These are phyloP conservation scores for Onchidella celtica DNA, from an alignment of 2,888 invertebrate species.

Conservation along the genomic window DNA sequence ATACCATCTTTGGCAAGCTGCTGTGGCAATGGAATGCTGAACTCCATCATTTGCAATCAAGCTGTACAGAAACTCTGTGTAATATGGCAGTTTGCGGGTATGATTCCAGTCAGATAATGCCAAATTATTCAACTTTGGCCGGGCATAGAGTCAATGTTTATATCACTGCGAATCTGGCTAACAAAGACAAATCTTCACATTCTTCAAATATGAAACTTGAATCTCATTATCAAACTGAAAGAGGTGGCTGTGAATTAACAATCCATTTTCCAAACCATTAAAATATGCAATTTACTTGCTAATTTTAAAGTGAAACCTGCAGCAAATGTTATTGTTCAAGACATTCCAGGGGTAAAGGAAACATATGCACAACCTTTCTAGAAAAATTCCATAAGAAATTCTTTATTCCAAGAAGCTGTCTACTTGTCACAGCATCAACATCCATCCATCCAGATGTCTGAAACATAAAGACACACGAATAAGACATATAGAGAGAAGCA, in stretches of 20 bases:
- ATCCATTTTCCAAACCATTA: neutral
- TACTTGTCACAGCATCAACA: neutral
- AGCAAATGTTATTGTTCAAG: neutral
- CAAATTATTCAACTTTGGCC: no score
- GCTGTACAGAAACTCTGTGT: no score
- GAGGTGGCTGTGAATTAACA: neutral
- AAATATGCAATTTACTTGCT: neutral
- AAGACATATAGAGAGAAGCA: neutral
- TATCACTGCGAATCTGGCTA: no score
- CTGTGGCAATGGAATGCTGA: slow-evolving; percentile 14
- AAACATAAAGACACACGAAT: slow-evolving; percentile 25
- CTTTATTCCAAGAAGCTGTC: neutral
- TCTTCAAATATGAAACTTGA: no score
- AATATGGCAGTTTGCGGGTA: no score
- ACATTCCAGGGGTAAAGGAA: neutral
- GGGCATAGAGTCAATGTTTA: no score
- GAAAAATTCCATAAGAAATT: neutral
- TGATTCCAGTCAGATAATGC: no score
- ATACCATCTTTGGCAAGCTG: slow-evolving; percentile 17
- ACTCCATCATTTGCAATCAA: slow-evolving; percentile 44
- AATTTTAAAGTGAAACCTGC: neutral
- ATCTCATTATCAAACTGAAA: neutral
- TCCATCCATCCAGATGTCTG: slow-evolving; percentile 2
- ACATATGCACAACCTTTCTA: neutral
- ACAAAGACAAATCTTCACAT: no score